These are phyloP conservation scores for Amiota mariae DNA, from an alignment of 2,888 invertebrate species.

Conservation along the genomic window DNA sequence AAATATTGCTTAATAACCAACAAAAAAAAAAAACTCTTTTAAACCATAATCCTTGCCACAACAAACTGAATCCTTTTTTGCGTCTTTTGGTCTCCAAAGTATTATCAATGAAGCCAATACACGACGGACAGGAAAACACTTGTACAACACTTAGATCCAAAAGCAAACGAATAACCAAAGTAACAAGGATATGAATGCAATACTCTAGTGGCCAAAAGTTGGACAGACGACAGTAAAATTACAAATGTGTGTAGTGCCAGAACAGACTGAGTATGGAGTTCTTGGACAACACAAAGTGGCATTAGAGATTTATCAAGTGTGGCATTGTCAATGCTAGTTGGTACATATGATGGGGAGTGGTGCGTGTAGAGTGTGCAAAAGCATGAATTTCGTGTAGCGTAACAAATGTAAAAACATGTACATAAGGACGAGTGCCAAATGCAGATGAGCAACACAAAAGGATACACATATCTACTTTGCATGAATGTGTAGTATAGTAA, in stretches of 20 bases:
- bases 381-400: constrained; percentile 59
- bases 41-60: constrained; percentile 8
- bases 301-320: constrained; percentile 71
- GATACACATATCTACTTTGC: constrained; percentile 41
- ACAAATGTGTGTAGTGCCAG: not conserved
- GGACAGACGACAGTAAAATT: constrained; percentile 17
- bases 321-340: constrained; percentile 38
- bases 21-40: not conserved
- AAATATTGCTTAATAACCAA: not conserved
- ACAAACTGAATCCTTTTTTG: not conserved
- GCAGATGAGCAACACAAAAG: constrained; percentile 48
- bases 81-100: constrained; percentile 9
- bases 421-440: constrained; percentile 51
- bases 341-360: not conserved
- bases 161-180: constrained; percentile 17
- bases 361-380: not conserved
- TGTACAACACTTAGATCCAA: constrained; percentile 27
- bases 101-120: constrained; percentile 30
- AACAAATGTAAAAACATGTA: constrained; percentile 49
- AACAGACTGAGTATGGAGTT: not conserved
- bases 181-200: constrained; percentile 13
- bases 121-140: constrained; percentile 22
- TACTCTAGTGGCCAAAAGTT: not conserved
- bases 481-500: constrained; percentile 29
- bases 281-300: constrained; percentile 65